phyloP scores from a whole-genome alignment of 2,113 vertebrate genomes.

The Oncorhynchus kisutch region DNA sequence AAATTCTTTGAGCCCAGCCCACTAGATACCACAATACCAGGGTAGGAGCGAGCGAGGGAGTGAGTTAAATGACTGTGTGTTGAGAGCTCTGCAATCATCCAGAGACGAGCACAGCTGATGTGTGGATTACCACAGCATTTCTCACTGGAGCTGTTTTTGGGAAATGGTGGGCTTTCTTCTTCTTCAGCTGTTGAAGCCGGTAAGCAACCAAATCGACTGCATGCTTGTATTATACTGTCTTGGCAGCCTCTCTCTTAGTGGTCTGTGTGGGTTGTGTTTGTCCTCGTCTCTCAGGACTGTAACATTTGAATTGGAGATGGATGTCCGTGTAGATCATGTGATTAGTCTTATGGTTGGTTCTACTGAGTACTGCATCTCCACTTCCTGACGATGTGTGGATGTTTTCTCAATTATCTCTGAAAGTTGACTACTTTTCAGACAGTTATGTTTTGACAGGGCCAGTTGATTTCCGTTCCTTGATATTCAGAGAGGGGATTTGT shows the following conservation, averaged over 20 bases:
- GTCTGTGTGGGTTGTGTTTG: not conserved
- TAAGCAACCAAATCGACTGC: slow-evolving; percentile 21
- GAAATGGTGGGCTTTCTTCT: slow-evolving; percentile 35
- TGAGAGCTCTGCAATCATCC: not conserved
- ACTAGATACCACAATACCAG: not conserved
- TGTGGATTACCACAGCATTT: not conserved
- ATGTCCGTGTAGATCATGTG: not conserved
- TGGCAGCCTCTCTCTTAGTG: slow-evolving; percentile 9
- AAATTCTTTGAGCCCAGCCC: not conserved
- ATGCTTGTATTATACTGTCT: slow-evolving; percentile 24
- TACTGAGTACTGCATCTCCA: not conserved
- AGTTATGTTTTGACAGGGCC: not conserved
- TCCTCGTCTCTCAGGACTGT: not conserved
- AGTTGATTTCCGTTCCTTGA: not conserved
- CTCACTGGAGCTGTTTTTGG: slow-evolving; percentile 4
- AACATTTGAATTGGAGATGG: not conserved
- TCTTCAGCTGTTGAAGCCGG: slow-evolving; percentile 64
- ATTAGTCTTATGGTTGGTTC: not conserved
- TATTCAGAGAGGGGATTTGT: not conserved
- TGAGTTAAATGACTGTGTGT: not conserved
- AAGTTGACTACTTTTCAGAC: not conserved
- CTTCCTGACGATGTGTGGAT: not conserved
- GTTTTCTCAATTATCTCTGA: not conserved
- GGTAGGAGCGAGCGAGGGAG: not conserved
- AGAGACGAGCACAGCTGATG: not conserved